Percentiles rank a stretch among this genome's conserved stretches.
phyloP scores from a whole-genome alignment of 2,113 vertebrate genomes.

The Ammospiza nelsoni region DNA sequence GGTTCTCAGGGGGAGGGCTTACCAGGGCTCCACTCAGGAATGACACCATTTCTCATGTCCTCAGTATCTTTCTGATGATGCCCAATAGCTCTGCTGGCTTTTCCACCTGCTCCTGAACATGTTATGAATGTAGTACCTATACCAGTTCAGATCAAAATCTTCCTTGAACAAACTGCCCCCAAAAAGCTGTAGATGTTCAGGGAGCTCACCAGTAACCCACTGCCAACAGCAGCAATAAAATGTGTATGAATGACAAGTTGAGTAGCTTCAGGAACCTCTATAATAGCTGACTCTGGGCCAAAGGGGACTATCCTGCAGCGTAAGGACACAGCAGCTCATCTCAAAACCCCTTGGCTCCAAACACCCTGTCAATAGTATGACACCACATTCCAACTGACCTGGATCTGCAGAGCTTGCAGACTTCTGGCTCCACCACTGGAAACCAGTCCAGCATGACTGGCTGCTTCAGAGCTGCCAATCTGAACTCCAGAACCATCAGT shows the following conservation, averaged over 20 bases:
- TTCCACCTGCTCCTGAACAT: not conserved
- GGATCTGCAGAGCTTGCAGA: not conserved
- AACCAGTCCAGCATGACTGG: not conserved
- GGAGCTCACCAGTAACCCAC: not conserved
- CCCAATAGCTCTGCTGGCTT: not conserved
- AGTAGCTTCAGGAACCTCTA: not conserved
- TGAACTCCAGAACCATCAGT: not conserved
- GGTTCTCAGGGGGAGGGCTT: not conserved
- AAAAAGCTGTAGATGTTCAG: not conserved
- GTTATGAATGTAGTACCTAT: not conserved
- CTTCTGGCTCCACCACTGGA: not conserved
- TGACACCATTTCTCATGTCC: not conserved
- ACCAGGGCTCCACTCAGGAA: not conserved
- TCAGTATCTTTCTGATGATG: not conserved
- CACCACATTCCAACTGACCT: not conserved
- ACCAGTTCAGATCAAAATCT: not conserved
- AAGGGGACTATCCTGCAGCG: not conserved
- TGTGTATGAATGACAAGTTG: not conserved
- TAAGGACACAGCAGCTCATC: not conserved
- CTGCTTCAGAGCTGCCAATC: not conserved
- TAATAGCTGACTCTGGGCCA: not conserved
- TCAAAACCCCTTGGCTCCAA: not conserved
- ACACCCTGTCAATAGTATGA: not conserved
- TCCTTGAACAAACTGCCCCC: not conserved
- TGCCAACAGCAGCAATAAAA: slow-evolving; percentile 22